These are phyloP conservation scores for Osmoderma eremita DNA, from an alignment of 2,888 invertebrate genomes.

Conservation along the genomic window DNA sequence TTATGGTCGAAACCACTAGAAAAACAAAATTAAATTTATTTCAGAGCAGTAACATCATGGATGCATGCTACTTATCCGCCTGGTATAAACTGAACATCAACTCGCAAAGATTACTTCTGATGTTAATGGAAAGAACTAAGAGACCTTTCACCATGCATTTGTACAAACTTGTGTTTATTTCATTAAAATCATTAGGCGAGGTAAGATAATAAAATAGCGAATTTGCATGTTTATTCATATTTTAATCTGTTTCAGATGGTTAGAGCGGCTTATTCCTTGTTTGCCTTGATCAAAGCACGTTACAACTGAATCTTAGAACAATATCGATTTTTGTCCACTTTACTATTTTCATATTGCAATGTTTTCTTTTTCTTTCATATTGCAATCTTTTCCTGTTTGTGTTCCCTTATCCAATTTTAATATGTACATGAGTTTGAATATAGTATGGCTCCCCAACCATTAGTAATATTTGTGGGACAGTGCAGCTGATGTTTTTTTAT, in stretches of 20 bases:
- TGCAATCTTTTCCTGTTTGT: too few relatives aligned
- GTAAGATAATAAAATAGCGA: background rate
- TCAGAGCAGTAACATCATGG: constrained; percentile 23
- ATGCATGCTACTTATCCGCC: constrained; percentile 18
- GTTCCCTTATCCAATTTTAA: too few relatives aligned
- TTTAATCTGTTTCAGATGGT: constrained; percentile 17
- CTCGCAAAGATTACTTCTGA: constrained; percentile 7
- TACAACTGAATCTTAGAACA: background rate
- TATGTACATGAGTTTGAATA: too few relatives aligned
- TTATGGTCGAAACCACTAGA: too few relatives aligned
- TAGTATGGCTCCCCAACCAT: too few relatives aligned
- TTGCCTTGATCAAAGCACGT: constrained; percentile 17
- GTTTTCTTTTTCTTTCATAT: too few relatives aligned
- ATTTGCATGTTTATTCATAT: background rate
- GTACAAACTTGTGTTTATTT: constrained; percentile 16
- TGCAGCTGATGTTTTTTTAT: too few relatives aligned
- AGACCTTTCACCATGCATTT: background rate
- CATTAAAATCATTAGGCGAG: constrained; percentile 5
- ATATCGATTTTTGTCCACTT: too few relatives aligned
- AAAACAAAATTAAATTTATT: background rate
- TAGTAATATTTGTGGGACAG: too few relatives aligned
- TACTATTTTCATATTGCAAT: too few relatives aligned
- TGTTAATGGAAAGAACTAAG: constrained; percentile 22
- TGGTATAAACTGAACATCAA: constrained; percentile 28
- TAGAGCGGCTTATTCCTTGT: constrained; percentile 24